A percentile compares a stretch with the other conserved stretches of the same genome.
These are phyloP conservation scores for Hydropotes inermis DNA, from an alignment of 2,113 vertebrate genomes.

Conservation along the genomic window DNA sequence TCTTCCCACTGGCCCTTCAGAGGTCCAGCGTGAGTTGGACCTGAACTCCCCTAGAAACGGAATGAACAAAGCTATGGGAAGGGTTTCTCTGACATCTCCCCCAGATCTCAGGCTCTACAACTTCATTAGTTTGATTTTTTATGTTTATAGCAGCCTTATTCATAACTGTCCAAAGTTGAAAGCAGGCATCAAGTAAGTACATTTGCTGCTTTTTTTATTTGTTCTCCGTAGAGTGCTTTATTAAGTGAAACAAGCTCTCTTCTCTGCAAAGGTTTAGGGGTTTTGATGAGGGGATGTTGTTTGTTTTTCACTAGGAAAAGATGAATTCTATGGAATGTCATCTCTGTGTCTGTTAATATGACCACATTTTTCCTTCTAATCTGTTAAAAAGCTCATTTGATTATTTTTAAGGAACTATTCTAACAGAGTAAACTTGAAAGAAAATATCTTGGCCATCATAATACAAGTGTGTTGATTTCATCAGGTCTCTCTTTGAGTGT, in stretches of 20 bases:
- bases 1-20: not conserved
- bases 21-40: not conserved
- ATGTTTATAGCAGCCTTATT: not conserved
- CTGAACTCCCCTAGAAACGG: not conserved
- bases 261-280: not conserved
- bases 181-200: not conserved
- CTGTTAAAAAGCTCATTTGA: not conserved
- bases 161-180: not conserved
- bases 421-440: not conserved
- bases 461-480: not conserved
- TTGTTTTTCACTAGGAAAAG: not conserved
- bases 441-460: not conserved
- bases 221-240: not conserved
- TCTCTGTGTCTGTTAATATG: not conserved
- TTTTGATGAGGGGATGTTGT: not conserved
- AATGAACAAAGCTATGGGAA: not conserved
- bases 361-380: not conserved
- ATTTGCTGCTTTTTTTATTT: not conserved
- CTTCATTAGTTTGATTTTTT: not conserved
- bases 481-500: not conserved
- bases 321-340: slow-evolving; percentile 4
- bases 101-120: not conserved
- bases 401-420: not conserved
- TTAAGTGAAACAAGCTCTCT: not conserved
- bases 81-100: not conserved